Evolutionary conservation across 2,888 invertebrate genomes (phyloP), one percentile per base, ranked within the genome.

Genomic region (Heteropelma amictum): DNA sequence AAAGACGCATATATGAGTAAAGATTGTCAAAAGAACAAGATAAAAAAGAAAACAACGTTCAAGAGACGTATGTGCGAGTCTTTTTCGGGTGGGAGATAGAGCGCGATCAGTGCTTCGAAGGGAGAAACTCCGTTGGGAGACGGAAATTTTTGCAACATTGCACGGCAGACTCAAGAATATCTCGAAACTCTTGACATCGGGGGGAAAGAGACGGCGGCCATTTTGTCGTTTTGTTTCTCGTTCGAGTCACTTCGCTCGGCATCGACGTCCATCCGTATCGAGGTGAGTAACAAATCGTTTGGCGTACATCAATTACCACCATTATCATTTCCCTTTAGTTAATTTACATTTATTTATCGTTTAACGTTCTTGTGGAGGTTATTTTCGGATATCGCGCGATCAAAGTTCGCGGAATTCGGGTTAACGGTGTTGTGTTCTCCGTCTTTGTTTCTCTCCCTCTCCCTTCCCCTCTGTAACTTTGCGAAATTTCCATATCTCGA

Each of bases 141-240:
- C 30, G 19, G 3, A 35, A 35, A 1, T n/a, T 40, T 42, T 40
- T 40, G n/a, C n/a, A n/a, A n/a, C n/a, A n/a, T 17, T 28, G 14
- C 17, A n/a, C 53, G 21, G 26, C 10, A 49, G 14, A 21, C 33
- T n/a, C 38, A 45, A 47, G 45, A 56, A 63, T n/a, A n/a, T n/a
- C n/a, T 68, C 30, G 45, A 58, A 63, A 63, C 35, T 60, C 28
- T 58, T 45, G 64, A 64, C 60, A 49, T 49, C 33, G 47, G 65
- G 26, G 40, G 38, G 26, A 47, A 14, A 49, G 23, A 12, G 35
- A 85, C 49, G 93, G 93, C 93, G 79, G 93, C 93, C 83, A 87
- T 87, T 87, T 87, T 87, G 87, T 85, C 87, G 84, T 86, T 84
- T 85, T 86, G 86, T 86, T 86, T 84, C 84, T 81, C 81, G 81